Conservation (phyloP, 2,113 vertebrate species). For the Myxocyprinus asiaticus region DNA sequence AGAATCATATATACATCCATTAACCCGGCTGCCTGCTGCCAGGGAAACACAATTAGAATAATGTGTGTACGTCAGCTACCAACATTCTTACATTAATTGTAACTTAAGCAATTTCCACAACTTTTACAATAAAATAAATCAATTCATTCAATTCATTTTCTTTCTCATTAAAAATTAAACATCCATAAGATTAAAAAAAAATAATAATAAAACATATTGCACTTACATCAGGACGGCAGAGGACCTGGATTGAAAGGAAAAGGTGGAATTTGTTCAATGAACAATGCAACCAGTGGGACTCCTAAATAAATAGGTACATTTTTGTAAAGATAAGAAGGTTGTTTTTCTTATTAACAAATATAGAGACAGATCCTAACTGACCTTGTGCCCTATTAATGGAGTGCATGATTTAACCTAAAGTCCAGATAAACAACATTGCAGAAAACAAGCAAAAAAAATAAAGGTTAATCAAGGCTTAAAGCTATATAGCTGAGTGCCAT, state of each 20-base stretch:
- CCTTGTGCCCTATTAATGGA: conserved; percentile 59
- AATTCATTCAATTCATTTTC: conserved; percentile 71
- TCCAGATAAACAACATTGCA: conserved; percentile 32
- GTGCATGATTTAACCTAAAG: conserved; percentile 69
- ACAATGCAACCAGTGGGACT: conserved; percentile 77
- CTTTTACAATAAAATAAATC: conserved; percentile 69
- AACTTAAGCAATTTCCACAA: conserved; percentile 69
- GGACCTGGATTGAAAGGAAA: conserved; percentile 64
- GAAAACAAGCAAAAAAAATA: conserved; percentile 50
- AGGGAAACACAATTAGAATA: conserved; percentile 72
- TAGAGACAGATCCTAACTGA: conserved; percentile 11
- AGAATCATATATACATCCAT: conserved; percentile 82
- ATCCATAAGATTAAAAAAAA: conserved; percentile 65
- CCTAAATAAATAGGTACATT: conserved; percentile 91
- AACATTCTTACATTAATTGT: conserved; percentile 63
- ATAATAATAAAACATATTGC: conserved; percentile 85
- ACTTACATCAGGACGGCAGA: conserved; percentile 82
- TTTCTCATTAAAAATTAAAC: conserved; percentile 65
- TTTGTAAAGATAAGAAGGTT: conserved; percentile 68
- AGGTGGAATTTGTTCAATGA: conserved; percentile 67
- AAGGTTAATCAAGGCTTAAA: conserved; percentile 61
- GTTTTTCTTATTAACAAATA: conserved; percentile 39
- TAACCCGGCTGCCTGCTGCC: conserved; percentile 81
- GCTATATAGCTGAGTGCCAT: conserved; percentile 59
- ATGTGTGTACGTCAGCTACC: conserved; percentile 56